phyloP scores from a whole-genome alignment of 2,113 vertebrate genomes.

The Myiagra hebetior region DNA sequence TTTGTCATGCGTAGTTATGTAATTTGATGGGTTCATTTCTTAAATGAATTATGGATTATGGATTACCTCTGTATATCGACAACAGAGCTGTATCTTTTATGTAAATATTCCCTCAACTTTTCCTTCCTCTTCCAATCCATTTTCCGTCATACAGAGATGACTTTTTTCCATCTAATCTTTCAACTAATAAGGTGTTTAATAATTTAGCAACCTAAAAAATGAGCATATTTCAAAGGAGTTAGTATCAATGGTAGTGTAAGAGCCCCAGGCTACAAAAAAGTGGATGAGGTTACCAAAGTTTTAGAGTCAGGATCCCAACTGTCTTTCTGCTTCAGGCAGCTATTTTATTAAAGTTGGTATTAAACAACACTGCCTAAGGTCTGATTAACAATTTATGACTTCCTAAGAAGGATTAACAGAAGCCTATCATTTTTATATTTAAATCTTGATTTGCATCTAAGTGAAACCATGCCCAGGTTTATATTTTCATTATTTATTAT shows the following conservation, averaged over 20 bases:
- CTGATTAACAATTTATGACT: constrained; percentile 78
- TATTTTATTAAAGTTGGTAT: constrained; percentile 80
- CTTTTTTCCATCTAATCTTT: constrained; percentile 65
- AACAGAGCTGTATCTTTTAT: constrained; percentile 56
- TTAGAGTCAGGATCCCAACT: constrained; percentile 65
- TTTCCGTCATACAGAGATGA: constrained; percentile 57
- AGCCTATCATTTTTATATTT: constrained; percentile 75
- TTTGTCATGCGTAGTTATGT: constrained; percentile 60
- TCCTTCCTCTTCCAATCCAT: constrained; percentile 60
- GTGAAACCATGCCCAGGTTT: constrained; percentile 34
- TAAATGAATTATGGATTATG: constrained; percentile 71
- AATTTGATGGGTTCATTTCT: constrained; percentile 65
- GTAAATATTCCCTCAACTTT: constrained; percentile 68
- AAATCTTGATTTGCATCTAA: constrained; percentile 73
- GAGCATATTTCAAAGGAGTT: constrained; percentile 72
- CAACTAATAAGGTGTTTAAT: constrained; percentile 74
- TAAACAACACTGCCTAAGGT: constrained; percentile 73
- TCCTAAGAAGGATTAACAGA: constrained; percentile 73
- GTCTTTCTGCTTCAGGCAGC: constrained; percentile 69
- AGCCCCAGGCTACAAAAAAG: constrained; percentile 52
- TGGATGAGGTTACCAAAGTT: constrained; percentile 65
- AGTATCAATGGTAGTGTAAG: constrained; percentile 47
- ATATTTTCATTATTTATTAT: constrained; percentile 11
- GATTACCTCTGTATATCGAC: constrained; percentile 69
- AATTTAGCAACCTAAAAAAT: constrained; percentile 70